Evolutionary conservation across 2,113 vertebrate genomes (phyloP), one percentile per base, ranked within the genome.

Genomic region (Periophthalmus modestus): DNA sequence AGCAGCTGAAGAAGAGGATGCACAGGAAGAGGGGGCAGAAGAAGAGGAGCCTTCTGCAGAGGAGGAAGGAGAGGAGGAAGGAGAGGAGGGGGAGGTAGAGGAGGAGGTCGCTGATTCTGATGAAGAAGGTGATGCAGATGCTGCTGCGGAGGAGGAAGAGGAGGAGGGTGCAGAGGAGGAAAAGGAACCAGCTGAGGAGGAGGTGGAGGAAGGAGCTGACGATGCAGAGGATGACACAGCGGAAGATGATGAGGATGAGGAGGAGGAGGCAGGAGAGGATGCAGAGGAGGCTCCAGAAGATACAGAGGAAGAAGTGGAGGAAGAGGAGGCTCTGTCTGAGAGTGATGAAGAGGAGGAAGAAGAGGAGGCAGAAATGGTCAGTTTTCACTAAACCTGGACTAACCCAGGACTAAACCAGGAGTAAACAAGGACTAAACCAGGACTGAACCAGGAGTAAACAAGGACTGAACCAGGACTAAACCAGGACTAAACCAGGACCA

Each of bases 111-210:
- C 11, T 19, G 50, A 52, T 1, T 19, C 16, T 12, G 55, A 58
- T 3, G 55, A 58, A 58, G 55, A 58, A 1, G 55, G 13, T 50
- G 48, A 50, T 50, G 48, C 48, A 50, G 48, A 50, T 5, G 54
- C 7, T 10, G 9, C 54, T 21, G 52, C 19, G 0, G 81, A 75
- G 46, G 71, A 55, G 19, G 69, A 57, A 2, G 61, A 47, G 28
- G 65, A 80, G 13, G 65, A 80, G 13, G 55, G 55, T 18, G 14
- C 23, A 16, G 76, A 71, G 5, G 75, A 74, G 14, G 63, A 18
- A 43, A 28, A 28, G 28, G 54, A 21, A 55, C 54, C 19, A 57
- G 54, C 7, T 10, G 9, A 50, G 46, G 23, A 43, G 21, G 39
- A 6, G 11, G 76, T 68, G 5, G 75, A 74, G 14, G 63, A 18